Conservation (phyloP, 1,140 invertebrate genomes). For the Planococcus citri region DNA sequence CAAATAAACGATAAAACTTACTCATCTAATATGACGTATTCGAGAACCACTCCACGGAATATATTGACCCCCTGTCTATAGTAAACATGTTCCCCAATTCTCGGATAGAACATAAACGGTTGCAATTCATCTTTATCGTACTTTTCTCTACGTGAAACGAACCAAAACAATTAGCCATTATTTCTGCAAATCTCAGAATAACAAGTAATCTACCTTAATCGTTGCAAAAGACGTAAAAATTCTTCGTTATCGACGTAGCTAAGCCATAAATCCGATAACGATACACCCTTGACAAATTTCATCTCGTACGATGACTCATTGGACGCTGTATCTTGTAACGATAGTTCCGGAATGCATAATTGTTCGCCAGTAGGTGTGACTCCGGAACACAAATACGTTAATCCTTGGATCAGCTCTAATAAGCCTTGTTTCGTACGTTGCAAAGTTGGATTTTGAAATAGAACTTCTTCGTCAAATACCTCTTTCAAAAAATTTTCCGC, state of each 20-base stretch:
- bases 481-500: conserved; percentile 9
- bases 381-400: conserved; percentile 5
- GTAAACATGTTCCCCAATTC: conserved; percentile 2
- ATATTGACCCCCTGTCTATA: background rate
- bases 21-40: conserved; percentile 9
- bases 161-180: too few species aligned
- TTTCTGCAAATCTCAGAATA: too few species aligned
- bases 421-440: background rate
- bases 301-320: background rate
- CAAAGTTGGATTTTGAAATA: background rate
- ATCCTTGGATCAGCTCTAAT: background rate
- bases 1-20: background rate
- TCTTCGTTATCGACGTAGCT: background rate
- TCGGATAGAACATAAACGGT: background rate
- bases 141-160: background rate
- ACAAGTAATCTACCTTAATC: background rate
- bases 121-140: conserved; percentile 10
- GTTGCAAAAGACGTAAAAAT: background rate
- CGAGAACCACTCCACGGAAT: background rate
- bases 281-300: background rate
- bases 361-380: background rate
- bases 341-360: background rate
- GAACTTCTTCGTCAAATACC: conserved; percentile 1
- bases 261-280: background rate
- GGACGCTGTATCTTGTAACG: background rate